Evolutionary conservation across 2,113 vertebrate species (phyloP), one percentile per base, ranked within the genome.

Genomic region (Crotalus horridus): DNA sequence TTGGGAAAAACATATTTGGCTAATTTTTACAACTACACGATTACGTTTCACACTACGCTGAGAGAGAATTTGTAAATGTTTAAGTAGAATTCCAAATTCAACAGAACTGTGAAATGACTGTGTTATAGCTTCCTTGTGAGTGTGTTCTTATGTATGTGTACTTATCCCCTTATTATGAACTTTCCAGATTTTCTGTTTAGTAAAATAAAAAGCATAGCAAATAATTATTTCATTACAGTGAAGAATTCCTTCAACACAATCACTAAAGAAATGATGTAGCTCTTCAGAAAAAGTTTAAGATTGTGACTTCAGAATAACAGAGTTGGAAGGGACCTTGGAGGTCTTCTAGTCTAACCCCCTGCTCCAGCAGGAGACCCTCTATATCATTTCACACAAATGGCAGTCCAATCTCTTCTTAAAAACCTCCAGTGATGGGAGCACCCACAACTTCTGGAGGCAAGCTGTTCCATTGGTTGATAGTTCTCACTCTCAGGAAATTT

Each of bases 201-300:
- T 90, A 88, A 88, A 29, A 92, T 21, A 20, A 81, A n/a, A 90
- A 91, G 92, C 88, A 91, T 64, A 92, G 94, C 87, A 59, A 93
- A 94, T 2, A 17, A 21, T 55, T 89, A 23, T 51, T 58, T 90
- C 92, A 94, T 61, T 81, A 39, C 21, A 39, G 39, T 81, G n/a
- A 39, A 81, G 33, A 21, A 39, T 94, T 87, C 33, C 91, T 89
- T 81, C 33, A 92, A 93, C 87, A 91, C 33, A 92, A 46, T 7
- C 89, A 81, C 2, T 26, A 85, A 92, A 91, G 21, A 29, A 48
- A 81, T 94, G 64, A 91, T 87, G 91, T 55, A 94, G 93, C 53
- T 94, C 95, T 89, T 92, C 0, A 59, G 93, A 94, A 94, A n/a
- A 17, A 85, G 54, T 93, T 59, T 93, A 56, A 0, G 90, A 56